phyloP scores from a whole-genome alignment of 1,140 invertebrate species.

The Coenobita brevimanus region DNA sequence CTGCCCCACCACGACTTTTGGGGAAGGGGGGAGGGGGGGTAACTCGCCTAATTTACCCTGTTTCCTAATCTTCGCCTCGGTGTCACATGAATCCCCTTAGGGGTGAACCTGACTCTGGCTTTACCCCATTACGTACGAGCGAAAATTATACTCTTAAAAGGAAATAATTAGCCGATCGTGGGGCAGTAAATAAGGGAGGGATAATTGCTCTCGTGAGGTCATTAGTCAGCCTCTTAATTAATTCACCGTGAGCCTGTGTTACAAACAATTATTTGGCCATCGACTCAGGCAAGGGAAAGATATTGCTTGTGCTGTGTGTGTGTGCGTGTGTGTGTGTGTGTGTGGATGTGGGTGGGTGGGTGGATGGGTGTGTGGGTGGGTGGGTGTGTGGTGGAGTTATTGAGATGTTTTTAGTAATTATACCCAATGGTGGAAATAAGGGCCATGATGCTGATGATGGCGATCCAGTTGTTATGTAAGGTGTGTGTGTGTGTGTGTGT shows the following conservation, averaged over 20 bases:
- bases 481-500: constrained; percentile 22
- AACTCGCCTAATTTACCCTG: constrained; percentile 3
- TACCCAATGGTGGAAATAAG: background rate
- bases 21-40: no score
- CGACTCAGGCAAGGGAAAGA: background rate
- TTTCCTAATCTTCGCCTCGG: background rate
- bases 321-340: background rate
- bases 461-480: background rate
- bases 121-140: constrained; percentile 46
- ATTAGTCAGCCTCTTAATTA: constrained; percentile 31
- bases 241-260: constrained; percentile 40
- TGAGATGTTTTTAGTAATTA: background rate
- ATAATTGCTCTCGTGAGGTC: constrained; percentile 42
- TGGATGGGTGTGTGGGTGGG: background rate
- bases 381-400: background rate
- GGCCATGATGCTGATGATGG: background rate
- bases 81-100: constrained; percentile 33
- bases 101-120: background rate
- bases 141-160: constrained; percentile 53
- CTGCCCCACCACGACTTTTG: background rate
- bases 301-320: constrained; percentile 7
- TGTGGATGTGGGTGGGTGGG: background rate
- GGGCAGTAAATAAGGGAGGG: constrained; percentile 24
- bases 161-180: constrained; percentile 46
- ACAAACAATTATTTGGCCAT: constrained; percentile 40